Evolutionary conservation across 2,888 invertebrate species (phyloP), one percentile per base, ranked within the genome.

Genomic region (Megamerina dolium): DNA sequence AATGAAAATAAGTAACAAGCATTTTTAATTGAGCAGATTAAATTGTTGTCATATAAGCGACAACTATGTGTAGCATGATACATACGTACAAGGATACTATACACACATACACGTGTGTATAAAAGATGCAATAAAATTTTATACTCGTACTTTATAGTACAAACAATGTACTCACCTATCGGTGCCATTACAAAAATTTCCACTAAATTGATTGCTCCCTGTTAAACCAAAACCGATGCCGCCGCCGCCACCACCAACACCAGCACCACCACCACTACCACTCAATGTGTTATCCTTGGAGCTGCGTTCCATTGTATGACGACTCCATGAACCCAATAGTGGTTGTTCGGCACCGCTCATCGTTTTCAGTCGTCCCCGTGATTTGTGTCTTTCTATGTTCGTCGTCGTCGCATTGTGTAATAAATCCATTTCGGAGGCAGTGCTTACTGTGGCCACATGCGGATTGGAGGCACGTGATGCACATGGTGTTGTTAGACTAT

Each of bases 391-490:
- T 43, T 50, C 49, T n/a, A n/a, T n/a, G n/a, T n/a, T n/a, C n/a
- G n/a, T n/a, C n/a, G n/a, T n/a, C n/a, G n/a, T n/a, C 46, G 52
- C 49, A 48, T 59, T 79, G 82, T 65, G 62, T 56, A 64, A 49
- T 59, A 87, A 75, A 72, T 86, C 85, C 72, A 85, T 76, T 73
- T 85, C 85, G 66, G 83, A 84, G 59, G 80, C 80, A 52, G 78
- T 76, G 57, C 77, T 76, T 64, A 62, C 63, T 56, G 61, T 65
- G 60, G 77, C 76, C 55, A 78, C 77, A 68, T 56, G 75, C 50
- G 70, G 64, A 70, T 57, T 75, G 55, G 68, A 68, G 57, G 70
- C 78, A 59, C 81, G 76, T 70, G 82, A 82, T 51, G 79, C 77
- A 70, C 81, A 80, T 60, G 80, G 80, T 55, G 80, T 77, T 57